phyloP scores from a whole-genome alignment of 2,113 vertebrate genomes.

The Peucedramus taeniatus region DNA sequence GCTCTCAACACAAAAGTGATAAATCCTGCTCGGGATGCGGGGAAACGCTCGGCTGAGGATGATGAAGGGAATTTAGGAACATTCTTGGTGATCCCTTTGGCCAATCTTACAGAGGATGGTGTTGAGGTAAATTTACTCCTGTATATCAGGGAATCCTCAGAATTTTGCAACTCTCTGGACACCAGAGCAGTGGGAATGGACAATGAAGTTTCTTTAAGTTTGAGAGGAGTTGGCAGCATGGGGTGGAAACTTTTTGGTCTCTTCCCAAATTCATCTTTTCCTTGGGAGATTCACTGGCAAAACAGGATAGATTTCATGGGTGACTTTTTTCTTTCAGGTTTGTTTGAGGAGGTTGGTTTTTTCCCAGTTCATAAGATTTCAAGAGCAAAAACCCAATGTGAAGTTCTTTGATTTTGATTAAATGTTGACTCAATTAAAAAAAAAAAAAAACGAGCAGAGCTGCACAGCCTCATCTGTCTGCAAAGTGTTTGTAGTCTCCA shows the following conservation, averaged over 20 bases:
- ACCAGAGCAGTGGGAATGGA: background rate
- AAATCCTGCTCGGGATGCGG: background rate
- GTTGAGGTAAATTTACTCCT: background rate
- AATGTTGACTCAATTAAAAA: constrained; percentile 11
- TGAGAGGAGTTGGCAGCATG: accelerated
- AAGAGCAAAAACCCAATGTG: background rate
- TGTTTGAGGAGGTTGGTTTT: background rate
- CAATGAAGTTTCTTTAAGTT: background rate
- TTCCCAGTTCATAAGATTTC: background rate
- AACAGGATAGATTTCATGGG: background rate
- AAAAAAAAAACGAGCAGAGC: accelerated
- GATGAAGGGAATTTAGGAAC: background rate
- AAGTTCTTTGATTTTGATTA: background rate
- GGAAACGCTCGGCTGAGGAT: background rate
- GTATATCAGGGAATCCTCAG: background rate
- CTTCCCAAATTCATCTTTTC: background rate
- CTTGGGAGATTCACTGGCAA: background rate
- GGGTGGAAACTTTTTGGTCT: background rate
- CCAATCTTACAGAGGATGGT: accelerated
- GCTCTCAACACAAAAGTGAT: background rate
- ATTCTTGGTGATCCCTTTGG: background rate
- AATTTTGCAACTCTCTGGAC: background rate
- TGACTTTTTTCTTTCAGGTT: background rate
- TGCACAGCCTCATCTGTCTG: background rate
- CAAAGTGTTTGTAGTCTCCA: background rate